Base-by-base conservation (phyloP, 2,113 vertebrate genomes). In the Oncorhynchus clarkii region DNA sequence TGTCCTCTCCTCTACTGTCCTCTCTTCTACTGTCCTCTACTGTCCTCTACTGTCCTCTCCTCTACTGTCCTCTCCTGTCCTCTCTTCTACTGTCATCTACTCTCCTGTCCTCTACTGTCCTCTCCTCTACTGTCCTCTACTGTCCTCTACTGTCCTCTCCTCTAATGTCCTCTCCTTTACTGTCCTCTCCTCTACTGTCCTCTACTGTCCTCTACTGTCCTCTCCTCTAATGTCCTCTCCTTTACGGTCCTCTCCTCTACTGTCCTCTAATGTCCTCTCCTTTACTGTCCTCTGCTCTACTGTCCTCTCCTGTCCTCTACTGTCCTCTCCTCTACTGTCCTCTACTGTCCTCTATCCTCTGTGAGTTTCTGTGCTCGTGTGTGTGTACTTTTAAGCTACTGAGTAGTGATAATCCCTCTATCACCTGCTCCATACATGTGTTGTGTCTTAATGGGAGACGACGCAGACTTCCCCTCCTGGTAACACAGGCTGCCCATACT, bases 351-450 rank as follows among this genome's bases (percentile, higher is more conserved):
- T 45, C 39, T 45, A 73, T 72, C 75, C 74, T 77, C 51, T 76
- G 70, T 76, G 79, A 71, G 39, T 87, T 82, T 80, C 45, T 76
- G 71, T 72, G 71, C 39, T n/a, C 49, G n/a, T 73, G 39, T 77
- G 39, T 49, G 68, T 71, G 65, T 75, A 26, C 57, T 27, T 68
- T 80, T 75, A 85, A 51, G 65, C 70, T 20, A 71, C 67, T 51
- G 54, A 67, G 57, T 83, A 73, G 66, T 60, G 75, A 82, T 86
- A 83, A 88, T 88, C 78, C 74, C 54, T 27, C 71, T 14, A 73
- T 80, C 84, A 87, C 81, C 86, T 83, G 77, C 76, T 85, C 54
- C 75, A 76, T 85, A 84, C 69, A 75, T 27, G 14, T 82, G 66
- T 67, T 12, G 4, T 74, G 68, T 78, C 78, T 68, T 74, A 84